Evolutionary conservation across 2,888 invertebrate species (phyloP).

Genomic region (Tryphoninae sp.): DNA sequence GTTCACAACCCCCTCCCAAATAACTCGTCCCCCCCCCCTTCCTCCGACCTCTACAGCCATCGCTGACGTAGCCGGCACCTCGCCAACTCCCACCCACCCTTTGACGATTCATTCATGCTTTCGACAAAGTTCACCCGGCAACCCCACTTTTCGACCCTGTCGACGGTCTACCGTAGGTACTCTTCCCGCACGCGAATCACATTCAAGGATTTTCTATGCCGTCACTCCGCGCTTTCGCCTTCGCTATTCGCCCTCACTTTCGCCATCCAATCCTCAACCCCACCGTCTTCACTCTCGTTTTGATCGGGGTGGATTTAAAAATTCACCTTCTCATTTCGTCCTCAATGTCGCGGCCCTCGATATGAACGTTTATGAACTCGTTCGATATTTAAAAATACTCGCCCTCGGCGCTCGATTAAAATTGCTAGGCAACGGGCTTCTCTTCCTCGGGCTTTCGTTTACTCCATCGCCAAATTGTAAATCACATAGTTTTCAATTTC

Average conservation of each 20-base stretch:
- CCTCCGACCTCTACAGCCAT: conserved; percentile 36
- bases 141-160: conserved; percentile 63
- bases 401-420: no score
- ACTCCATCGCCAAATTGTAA: no score
- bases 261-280: conserved; percentile 37
- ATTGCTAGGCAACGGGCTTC: no score
- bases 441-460: no score
- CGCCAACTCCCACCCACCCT: conserved; percentile 64
- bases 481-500: no score
- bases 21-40: background rate
- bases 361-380: background rate
- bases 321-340: conserved; percentile 24
- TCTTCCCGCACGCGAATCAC: conserved; percentile 31
- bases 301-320: conserved; percentile 22
- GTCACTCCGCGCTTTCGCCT: conserved; percentile 54
- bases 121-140: conserved; percentile 64
- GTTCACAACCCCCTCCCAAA: conserved; percentile 74
- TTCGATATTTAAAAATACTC: background rate
- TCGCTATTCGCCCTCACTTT: conserved; percentile 54
- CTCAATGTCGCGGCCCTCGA: background rate
- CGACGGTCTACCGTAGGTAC: conserved; percentile 36
- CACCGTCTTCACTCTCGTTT: conserved; percentile 46
- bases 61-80: conserved; percentile 66
- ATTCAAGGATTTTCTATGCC: conserved; percentile 24
- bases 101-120: conserved; percentile 78